phyloP scores from a whole-genome alignment of 2,113 vertebrate genomes.

The Anseranas semipalmata region DNA sequence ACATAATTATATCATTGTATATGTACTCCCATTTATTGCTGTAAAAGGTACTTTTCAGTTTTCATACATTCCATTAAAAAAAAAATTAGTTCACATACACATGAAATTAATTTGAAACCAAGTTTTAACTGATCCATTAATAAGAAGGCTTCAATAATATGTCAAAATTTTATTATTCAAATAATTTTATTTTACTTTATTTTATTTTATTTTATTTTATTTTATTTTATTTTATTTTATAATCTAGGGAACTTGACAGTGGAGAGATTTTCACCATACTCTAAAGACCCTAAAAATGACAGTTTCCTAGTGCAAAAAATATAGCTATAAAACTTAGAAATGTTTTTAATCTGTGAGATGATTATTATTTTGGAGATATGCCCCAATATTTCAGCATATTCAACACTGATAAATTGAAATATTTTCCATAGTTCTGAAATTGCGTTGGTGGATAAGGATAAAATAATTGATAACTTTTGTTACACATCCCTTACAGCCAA shows the following conservation, averaged over 20 bases:
- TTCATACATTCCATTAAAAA: background rate
- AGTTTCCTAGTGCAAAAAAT: background rate
- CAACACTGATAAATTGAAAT: background rate
- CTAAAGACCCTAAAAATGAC: background rate
- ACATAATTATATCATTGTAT: background rate
- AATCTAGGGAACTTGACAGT: background rate
- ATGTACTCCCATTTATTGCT: background rate
- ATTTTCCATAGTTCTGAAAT: background rate
- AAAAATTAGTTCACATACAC: background rate
- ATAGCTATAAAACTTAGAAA: background rate
- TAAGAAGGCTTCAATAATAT: background rate
- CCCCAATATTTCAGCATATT: background rate
- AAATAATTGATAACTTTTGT: conserved; percentile 30
- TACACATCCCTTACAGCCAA: background rate
- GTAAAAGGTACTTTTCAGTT: background rate
- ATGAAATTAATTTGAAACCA: background rate
- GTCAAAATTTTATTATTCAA: background rate
- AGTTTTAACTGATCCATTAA: background rate
- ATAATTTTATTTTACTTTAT: background rate
- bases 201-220: no score
- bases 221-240: no score
- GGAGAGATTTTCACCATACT: background rate
- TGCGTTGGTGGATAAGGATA: background rate
- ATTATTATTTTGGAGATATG: background rate
- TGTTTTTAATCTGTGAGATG: background rate